Evolutionary conservation across 2,797 vertebrate genomes (phyloP).

Genomic region (Spinibarbus caldwelli): DNA sequence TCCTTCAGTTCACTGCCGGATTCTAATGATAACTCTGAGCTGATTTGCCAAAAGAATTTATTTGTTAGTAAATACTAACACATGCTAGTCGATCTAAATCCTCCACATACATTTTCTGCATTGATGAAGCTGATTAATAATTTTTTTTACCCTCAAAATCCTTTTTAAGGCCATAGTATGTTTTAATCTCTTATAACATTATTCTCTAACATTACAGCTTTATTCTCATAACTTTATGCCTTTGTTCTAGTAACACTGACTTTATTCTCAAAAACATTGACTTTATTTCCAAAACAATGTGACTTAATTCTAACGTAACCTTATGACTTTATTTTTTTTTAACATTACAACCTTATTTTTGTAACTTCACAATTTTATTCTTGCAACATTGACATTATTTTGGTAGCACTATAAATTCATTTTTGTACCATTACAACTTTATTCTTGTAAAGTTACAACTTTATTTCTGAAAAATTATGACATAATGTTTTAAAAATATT

Average conservation of each 20-base stretch:
- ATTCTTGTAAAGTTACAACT: background rate
- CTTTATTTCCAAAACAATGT: too few relatives aligned
- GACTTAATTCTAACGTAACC: too few relatives aligned
- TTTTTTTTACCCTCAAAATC: background rate
- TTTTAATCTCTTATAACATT: background rate
- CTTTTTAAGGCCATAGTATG: background rate
- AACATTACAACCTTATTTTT: too few relatives aligned
- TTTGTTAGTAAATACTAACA: background rate
- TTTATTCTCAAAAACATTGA: background rate
- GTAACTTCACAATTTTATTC: too few relatives aligned
- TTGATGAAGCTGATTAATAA: background rate
- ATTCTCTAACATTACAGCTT: background rate
- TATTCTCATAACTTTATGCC: background rate
- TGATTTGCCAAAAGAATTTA: background rate
- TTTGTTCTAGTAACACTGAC: background rate
- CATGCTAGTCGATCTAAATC: background rate
- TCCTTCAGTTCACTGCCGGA: background rate
- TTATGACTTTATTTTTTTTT: too few relatives aligned
- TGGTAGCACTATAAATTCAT: too few relatives aligned
- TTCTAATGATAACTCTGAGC: background rate
- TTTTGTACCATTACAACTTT: too few relatives aligned
- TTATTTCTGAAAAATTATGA: background rate
- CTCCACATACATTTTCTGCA: background rate
- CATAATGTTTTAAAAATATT: too few relatives aligned
- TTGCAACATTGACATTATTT: too few relatives aligned